Percentiles rank a stretch among this genome's conserved stretches.
These are phyloP conservation scores for Strongylocentrotus purpuratus DNA, from an alignment of 35 echinoderm and acorn worm species.

Conservation along the genomic window DNA sequence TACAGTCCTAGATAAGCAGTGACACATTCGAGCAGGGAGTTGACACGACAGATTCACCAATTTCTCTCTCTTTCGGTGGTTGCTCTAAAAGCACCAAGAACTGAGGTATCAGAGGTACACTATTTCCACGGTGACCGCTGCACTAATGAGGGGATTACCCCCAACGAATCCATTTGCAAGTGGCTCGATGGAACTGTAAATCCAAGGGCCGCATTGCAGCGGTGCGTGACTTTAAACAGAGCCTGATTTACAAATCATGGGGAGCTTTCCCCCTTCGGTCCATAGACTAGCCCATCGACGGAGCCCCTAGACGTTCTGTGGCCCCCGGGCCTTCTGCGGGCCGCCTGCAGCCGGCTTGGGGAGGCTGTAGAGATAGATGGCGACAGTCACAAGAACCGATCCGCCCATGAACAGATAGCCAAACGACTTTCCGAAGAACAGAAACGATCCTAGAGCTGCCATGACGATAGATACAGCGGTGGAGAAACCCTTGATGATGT, in stretches of 20 bases:
- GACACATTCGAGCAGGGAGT: background rate
- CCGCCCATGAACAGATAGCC: constrained; percentile 64
- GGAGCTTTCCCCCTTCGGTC: background rate
- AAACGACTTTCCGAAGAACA: constrained; percentile 77
- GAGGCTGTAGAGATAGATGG: constrained; percentile 89
- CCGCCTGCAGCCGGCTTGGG: constrained; percentile 69
- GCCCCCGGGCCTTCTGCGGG: background rate
- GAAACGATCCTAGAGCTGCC: constrained; percentile 76
- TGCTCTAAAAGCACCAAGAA: background rate
- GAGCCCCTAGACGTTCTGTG: background rate
- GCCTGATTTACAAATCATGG: background rate
- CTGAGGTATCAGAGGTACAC: background rate
- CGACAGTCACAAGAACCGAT: constrained; percentile 72
- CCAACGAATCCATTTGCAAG: background rate
- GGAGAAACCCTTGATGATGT: constrained; percentile 99
- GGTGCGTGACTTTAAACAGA: background rate
- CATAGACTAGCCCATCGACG: background rate
- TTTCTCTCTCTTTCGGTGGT: background rate
- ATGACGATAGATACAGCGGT: constrained; percentile 93
- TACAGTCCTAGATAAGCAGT: background rate
- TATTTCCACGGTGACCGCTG: background rate
- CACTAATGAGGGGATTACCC: background rate
- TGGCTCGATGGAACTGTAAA: background rate
- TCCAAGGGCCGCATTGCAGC: background rate
- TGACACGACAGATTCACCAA: background rate